A percentile compares a stretch with the other conserved stretches of the same genome.
phyloP scores from a whole-genome alignment of 2,113 vertebrate genomes.

The Microcebus jonahi region DNA sequence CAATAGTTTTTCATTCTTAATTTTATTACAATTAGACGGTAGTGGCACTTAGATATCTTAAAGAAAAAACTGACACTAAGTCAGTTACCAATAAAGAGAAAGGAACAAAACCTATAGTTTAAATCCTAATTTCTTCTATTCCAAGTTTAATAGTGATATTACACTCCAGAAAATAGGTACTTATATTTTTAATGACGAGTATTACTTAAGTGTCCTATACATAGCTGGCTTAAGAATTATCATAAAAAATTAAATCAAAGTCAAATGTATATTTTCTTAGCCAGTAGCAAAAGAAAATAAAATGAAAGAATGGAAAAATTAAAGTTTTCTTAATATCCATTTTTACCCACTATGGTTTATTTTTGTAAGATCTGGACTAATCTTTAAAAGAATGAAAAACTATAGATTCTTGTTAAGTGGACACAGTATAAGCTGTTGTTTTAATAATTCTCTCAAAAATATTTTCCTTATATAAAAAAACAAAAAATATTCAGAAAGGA shows the following conservation, averaged over 20 bases:
- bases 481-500: slow-evolving; percentile 66
- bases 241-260: slow-evolving; percentile 53
- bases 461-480: slow-evolving; percentile 76
- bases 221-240: slow-evolving; percentile 57
- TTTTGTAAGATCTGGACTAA: slow-evolving; percentile 40
- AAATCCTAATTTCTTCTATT: slow-evolving; percentile 34
- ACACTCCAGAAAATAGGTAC: not conserved
- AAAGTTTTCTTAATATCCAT: slow-evolving; percentile 54
- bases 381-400: slow-evolving; percentile 89
- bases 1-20: slow-evolving; percentile 90
- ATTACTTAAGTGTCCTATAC: slow-evolving; percentile 46
- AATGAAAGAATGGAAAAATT: slow-evolving; percentile 40
- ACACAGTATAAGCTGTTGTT: slow-evolving; percentile 72
- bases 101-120: not conserved
- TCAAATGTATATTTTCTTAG: slow-evolving; percentile 62
- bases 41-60: not conserved
- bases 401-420: slow-evolving; percentile 81
- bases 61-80: slow-evolving; percentile 56
- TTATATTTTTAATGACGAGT: not conserved
- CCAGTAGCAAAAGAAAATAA: slow-evolving; percentile 64
- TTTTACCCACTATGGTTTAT: slow-evolving; percentile 48
- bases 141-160: not conserved
- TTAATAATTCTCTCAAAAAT: slow-evolving; percentile 85
- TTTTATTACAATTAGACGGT: slow-evolving; percentile 53
- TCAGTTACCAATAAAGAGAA: slow-evolving; percentile 53